Base-by-base conservation (phyloP, 2,888 invertebrate species). In the Hirudinaria manillensis region DNA sequence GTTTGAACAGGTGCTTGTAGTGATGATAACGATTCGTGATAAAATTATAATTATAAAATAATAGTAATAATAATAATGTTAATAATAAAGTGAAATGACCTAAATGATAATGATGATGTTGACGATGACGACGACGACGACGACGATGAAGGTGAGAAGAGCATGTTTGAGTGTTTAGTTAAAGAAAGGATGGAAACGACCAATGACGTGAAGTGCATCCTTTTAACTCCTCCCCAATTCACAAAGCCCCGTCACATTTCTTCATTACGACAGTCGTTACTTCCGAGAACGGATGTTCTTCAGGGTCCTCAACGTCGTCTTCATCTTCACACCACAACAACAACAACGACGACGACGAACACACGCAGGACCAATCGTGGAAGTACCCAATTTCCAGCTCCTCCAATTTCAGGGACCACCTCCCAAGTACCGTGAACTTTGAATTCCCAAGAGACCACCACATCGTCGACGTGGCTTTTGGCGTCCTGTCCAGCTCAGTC, bases 71-170 rank as follows among this genome's bases (percentile, higher is more conserved):
- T 38, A 10, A 38, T 38, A 10, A 38, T 38, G 38, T 16, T 45
- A 83, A 79, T 21, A 13, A 36, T 29, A 16, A 71, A 21, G 53
- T n/a, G n/a, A n/a, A n/a, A n/a, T n/a, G n/a, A n/a, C n/a, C n/a
- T n/a, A n/a, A n/a, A 38, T 21, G 53, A 38, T 51, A 19, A 24
- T 51, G 24, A 27, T 34, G 24, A 45, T 51, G 71, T 13, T 29
- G 38, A 45, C n/a, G 36, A 68, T 68, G 36, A 36, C 34, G 36
- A 68, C 34, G 68, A 61, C 2, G 68, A 72, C 55, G 27, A 24
- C 34, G 36, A 45, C 21, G 38, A 27, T 68, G 65, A 56, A 24
- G 27, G 56, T 56, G 27, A 56, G 36, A 36, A 10, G 36, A 45
- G 10, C 13, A 10, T 45, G 45, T 45, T n/a, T 7, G 45, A 45